Percentiles rank a stretch among this genome's conserved stretches.
Evolutionary conservation across 2,797 vertebrate genomes (phyloP).

Genomic region (Dermochelys coriacea): DNA sequence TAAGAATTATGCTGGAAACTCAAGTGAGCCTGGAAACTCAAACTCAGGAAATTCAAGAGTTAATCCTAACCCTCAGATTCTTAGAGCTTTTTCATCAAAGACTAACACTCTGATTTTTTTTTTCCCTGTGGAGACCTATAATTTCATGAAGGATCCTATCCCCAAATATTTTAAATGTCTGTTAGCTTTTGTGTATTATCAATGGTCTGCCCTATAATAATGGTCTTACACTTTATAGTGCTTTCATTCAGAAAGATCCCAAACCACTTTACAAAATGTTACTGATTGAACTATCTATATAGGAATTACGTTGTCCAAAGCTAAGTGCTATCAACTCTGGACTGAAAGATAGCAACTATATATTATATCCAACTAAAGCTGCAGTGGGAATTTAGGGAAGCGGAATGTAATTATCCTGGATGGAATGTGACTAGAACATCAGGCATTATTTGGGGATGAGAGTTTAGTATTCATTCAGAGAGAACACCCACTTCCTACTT

Average conservation of each 20-base stretch:
- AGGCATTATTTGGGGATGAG: too few relatives aligned
- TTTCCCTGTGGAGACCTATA: not conserved
- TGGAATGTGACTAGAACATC: not conserved
- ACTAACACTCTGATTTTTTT: not conserved
- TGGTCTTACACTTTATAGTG: accelerated
- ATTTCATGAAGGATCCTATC: not conserved
- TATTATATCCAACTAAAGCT: not conserved
- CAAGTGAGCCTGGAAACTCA: not conserved
- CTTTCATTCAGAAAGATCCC: not conserved
- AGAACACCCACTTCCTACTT: accelerated
- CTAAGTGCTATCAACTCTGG: not conserved
- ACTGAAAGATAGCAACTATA: not conserved
- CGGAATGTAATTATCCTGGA: not conserved
- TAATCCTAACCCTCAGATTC: not conserved
- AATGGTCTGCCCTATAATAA: not conserved
- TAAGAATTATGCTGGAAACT: not conserved
- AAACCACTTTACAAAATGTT: accelerated
- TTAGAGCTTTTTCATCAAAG: not conserved
- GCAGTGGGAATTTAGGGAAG: not conserved
- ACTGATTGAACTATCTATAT: accelerated
- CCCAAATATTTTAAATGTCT: not conserved
- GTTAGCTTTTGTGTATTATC: not conserved
- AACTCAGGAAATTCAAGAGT: too few relatives aligned
- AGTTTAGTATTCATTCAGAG: not conserved
- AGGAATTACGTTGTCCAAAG: not conserved